phyloP scores from a whole-genome alignment of 92 coral and sea anemone genomes.

The Siderastrea radians region DNA sequence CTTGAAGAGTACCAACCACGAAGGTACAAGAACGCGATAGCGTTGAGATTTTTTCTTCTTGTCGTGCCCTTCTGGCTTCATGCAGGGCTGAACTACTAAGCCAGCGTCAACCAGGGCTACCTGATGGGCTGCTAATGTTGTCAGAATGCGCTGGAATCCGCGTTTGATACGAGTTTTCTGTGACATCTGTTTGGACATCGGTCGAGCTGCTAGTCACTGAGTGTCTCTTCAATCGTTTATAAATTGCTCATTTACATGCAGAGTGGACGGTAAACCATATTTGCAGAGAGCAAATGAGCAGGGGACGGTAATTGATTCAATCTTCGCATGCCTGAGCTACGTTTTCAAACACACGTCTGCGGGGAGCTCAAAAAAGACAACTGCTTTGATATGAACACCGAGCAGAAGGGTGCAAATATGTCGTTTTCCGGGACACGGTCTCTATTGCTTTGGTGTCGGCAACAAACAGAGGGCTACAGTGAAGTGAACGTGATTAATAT shows the following conservation, averaged over 20 bases:
- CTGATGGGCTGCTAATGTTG: slow-evolving; percentile 11
- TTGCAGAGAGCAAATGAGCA: slow-evolving; percentile 5
- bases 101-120: neutral
- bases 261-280: neutral
- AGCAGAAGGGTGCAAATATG: slow-evolving; percentile 39
- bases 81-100: slow-evolving; percentile 19
- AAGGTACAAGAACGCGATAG: slow-evolving; percentile 32
- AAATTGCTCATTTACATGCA: slow-evolving; percentile 17
- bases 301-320: neutral
- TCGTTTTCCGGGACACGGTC: slow-evolving; percentile 75
- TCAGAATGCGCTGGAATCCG: slow-evolving; percentile 25
- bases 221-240: neutral
- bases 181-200: slow-evolving; percentile 33
- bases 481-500: slow-evolving; percentile 83
- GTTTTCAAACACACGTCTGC: neutral
- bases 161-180: slow-evolving; percentile 15
- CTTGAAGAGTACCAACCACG: slow-evolving; percentile 42
- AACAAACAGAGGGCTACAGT: slow-evolving; percentile 85
- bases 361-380: slow-evolving; percentile 15
- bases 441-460: slow-evolving; percentile 89
- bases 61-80: slow-evolving; percentile 34
- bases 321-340: slow-evolving; percentile 45
- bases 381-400: slow-evolving; percentile 16
- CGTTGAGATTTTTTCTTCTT: slow-evolving; percentile 13
- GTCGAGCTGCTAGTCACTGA: neutral